phyloP scores from a whole-genome alignment of 2,113 vertebrate species.

The Vulpes lagopus region DNA sequence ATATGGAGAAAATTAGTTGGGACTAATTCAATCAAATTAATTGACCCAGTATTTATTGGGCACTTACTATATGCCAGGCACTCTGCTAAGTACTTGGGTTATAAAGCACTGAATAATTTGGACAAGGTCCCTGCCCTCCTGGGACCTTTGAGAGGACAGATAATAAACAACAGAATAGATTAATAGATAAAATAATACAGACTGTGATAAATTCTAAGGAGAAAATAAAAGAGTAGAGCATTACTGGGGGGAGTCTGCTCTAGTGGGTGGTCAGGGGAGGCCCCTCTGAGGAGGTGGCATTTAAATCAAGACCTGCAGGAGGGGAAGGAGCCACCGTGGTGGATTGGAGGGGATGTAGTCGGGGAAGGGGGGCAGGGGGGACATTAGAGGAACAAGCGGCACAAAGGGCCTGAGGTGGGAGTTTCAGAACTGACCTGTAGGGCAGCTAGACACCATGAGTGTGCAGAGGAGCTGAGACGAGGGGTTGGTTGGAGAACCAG shows the following conservation, averaged over 20 bases:
- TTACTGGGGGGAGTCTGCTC: neutral
- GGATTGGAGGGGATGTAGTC: neutral
- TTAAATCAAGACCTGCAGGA: neutral
- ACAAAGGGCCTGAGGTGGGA: neutral
- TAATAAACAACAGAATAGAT: constrained; percentile 35
- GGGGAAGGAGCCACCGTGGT: neutral
- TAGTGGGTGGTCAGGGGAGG: neutral
- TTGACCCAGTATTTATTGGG: neutral
- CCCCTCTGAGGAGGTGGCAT: neutral
- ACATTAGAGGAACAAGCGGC: neutral
- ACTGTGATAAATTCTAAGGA: neutral
- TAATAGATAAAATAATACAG: neutral
- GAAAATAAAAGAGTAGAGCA: neutral
- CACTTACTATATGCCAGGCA: constrained; percentile 12
- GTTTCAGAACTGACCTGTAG: neutral
- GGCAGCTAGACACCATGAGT: fast-evolving
- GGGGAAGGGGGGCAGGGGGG: neutral
- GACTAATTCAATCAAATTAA: neutral
- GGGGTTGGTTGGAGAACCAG: neutral
- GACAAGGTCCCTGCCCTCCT: neutral
- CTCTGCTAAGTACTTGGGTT: constrained; percentile 6
- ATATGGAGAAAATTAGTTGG: constrained; percentile 20
- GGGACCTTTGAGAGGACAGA: constrained; percentile 52
- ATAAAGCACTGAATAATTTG: constrained; percentile 1
- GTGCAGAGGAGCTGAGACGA: neutral